A percentile compares a stretch with the other conserved stretches of the same genome.
Evolutionary conservation across 2,888 invertebrate species (phyloP).

Genomic region (Leptopilina myrica): DNA sequence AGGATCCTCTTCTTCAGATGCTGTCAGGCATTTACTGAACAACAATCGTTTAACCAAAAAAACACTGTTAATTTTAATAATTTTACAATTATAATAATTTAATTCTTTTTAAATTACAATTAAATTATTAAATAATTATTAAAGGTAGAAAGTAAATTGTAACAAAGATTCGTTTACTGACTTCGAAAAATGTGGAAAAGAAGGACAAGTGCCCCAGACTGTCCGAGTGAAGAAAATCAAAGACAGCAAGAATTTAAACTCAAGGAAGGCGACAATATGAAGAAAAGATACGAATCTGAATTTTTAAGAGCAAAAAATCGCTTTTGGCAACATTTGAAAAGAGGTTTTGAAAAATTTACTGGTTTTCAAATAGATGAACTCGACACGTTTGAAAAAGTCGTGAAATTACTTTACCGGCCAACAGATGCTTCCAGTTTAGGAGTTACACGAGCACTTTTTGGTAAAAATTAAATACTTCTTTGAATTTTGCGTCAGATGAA

Average conservation of each 20-base stretch:
- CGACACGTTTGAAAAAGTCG: slow-evolving; percentile 76
- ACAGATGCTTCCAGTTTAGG: slow-evolving; percentile 88
- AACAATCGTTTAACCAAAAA: slow-evolving; percentile 2
- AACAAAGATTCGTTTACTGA: no score
- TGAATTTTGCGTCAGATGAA: no score
- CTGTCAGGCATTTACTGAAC: slow-evolving; percentile 15
- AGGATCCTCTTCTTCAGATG: slow-evolving; percentile 44
- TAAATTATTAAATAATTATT: no score
- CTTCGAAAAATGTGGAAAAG: not conserved
- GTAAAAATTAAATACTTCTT: slow-evolving; percentile 78
- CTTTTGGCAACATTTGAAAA: not conserved
- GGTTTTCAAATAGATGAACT: slow-evolving; percentile 66
- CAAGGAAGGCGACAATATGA: not conserved
- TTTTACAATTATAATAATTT: no score
- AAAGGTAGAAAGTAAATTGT: no score
- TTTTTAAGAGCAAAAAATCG: not conserved
- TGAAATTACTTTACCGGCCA: slow-evolving; percentile 81
- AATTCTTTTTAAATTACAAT: no score
- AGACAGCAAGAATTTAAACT: no score
- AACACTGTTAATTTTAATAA: no score
- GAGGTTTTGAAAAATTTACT: slow-evolving; percentile 58
- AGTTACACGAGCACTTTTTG: slow-evolving; percentile 87
- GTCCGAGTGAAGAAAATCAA: not conserved
- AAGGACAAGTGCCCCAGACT: not conserved
- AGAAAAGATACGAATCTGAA: not conserved